phyloP scores from a whole-genome alignment of 2,797 vertebrate species.

The Diplodus sargus region DNA sequence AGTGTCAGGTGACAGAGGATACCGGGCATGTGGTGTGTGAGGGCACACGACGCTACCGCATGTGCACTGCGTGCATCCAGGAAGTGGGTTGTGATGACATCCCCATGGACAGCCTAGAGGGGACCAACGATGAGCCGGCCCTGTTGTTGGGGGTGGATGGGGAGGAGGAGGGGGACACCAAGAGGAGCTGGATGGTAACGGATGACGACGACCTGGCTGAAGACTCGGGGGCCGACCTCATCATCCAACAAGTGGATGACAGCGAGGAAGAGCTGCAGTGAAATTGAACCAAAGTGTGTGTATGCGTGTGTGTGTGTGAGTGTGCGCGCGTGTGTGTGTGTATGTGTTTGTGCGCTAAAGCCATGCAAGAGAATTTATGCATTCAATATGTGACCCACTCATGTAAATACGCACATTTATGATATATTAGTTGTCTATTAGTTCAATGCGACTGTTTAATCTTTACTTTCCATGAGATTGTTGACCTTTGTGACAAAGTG shows the following conservation, averaged over 20 bases:
- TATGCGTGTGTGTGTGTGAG: slow-evolving; percentile 18
- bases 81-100: slow-evolving; percentile 92
- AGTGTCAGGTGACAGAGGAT: slow-evolving; percentile 93
- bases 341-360: slow-evolving; percentile 44
- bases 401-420: slow-evolving; percentile 67
- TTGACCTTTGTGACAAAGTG: slow-evolving; percentile 49
- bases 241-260: slow-evolving; percentile 96
- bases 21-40: slow-evolving; percentile 95
- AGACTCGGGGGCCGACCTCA: slow-evolving; percentile 93
- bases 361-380: slow-evolving; percentile 70
- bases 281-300: slow-evolving; percentile 67
- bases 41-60: slow-evolving; percentile 93
- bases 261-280: slow-evolving; percentile 92
- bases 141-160: slow-evolving; percentile 89
- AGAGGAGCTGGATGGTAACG: slow-evolving; percentile 88
- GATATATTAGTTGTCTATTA: slow-evolving; percentile 51
- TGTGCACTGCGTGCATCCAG: slow-evolving; percentile 92
- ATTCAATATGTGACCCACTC: slow-evolving; percentile 49
- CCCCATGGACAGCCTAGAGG: slow-evolving; percentile 84
- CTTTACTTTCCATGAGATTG: slow-evolving; percentile 46
- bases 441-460: slow-evolving; percentile 40
- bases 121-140: slow-evolving; percentile 80
- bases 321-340: slow-evolving; percentile 28
- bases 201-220: slow-evolving; percentile 92
- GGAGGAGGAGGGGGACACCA: slow-evolving; percentile 89